Evolutionary conservation across 2,113 vertebrate genomes (phyloP), one percentile per base, ranked within the genome.

Genomic region (Platysternon megacephalum): DNA sequence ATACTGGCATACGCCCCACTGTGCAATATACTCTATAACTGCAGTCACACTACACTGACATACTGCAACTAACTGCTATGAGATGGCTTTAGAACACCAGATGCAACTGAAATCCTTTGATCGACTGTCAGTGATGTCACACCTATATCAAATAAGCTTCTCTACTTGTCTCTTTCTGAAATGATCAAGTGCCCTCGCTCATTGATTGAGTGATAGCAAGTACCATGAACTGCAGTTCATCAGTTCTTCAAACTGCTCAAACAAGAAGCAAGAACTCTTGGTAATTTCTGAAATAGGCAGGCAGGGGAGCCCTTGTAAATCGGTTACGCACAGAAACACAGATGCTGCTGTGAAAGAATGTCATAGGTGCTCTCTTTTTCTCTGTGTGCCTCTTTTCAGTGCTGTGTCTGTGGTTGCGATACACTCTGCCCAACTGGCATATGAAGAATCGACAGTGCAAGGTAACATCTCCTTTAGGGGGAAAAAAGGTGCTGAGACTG

Each of bases 271-370:
- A 44, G 29, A 84, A 1, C 78, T 39, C 82, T 13, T 78, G 22
- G 0, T 9, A 42, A 16, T 78, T 86, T 92, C 65, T 29, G 55
- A 76, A 78, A 44, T 8, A 5, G 3, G 35, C 24, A 5, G 0
- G 4, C 14, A 58, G 72, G n/a, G n/a, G 85, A 86, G 13, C 32
- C 21, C 46, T 81, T n/a, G 12, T 68, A 79, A 93, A 94, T 16
- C 14, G 32, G n/a, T 82, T 72, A 8, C 89, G 19, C 19, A 24
- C n/a, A n/a, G n/a, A 74, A 48, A 86, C 42, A 56, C 1, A 46
- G 79, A 88, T 10, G 0, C 0, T 1, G 5, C 32, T 80, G 29
- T 24, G 22, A 52, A 19, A 17, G 32, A 51, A n/a, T 11, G 76
- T 19, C 39, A 48, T 8, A 8, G 16, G 44, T 68, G 16, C 65